Percentiles rank a stretch among this genome's conserved stretches.
Conservation (phyloP, 2,797 vertebrate genomes). For the Eidolon dupreanum region DNA sequence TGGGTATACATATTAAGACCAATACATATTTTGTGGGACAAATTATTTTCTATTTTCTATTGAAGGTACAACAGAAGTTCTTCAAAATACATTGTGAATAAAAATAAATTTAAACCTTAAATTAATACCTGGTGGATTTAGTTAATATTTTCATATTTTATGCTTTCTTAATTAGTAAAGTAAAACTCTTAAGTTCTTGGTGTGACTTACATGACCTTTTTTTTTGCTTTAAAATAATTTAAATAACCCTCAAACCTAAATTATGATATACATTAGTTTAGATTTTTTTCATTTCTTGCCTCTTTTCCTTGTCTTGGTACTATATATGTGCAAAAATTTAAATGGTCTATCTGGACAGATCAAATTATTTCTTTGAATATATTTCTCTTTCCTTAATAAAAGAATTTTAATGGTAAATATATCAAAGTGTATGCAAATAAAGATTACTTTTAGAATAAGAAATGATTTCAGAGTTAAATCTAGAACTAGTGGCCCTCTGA, state of each 20-base stretch:
- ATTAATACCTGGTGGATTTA: not conserved
- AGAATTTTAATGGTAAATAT: not conserved
- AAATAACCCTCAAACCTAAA: not conserved
- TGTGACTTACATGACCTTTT: not conserved
- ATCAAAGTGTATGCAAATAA: conserved; percentile 1
- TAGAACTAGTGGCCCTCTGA: not conserved
- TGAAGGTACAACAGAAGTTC: not conserved
- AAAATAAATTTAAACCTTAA: conserved; percentile 15
- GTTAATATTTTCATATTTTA: conserved; percentile 5
- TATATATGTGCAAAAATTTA: not conserved
- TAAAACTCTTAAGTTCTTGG: not conserved
- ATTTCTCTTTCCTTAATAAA: not conserved
- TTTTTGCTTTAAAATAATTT: conserved; percentile 12
- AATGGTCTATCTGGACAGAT: not conserved
- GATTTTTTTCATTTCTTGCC: not conserved
- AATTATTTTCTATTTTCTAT: conserved; percentile 41
- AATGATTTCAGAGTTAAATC: not conserved
- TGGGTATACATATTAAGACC: not conserved
- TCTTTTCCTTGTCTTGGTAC: not conserved
- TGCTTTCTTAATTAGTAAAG: conserved; percentile 8
- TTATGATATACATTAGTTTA: not conserved
- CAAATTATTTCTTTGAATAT: not conserved
- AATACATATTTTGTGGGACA: not conserved
- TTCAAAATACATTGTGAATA: conserved; percentile 36
- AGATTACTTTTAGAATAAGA: conserved; percentile 9